Conservation (phyloP, 2,113 vertebrate genomes). For the Oncorhynchus masou region DNA sequence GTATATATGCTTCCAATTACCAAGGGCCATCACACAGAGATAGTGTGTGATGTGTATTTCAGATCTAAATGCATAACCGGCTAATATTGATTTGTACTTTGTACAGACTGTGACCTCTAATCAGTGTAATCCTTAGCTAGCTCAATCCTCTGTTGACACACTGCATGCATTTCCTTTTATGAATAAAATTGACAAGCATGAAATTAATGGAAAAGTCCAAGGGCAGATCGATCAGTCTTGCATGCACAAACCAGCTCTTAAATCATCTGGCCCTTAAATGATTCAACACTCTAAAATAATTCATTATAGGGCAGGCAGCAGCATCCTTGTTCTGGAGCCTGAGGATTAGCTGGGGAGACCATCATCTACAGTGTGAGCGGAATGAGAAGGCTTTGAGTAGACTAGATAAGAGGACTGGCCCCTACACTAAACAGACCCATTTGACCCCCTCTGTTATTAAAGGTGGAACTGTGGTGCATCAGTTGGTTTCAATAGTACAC, state of each 20-base stretch:
- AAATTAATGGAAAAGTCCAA: constrained; percentile 47
- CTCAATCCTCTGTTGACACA: constrained; percentile 32
- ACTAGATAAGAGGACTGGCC: background rate
- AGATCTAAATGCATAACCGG: constrained; percentile 10
- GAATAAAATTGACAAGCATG: constrained; percentile 40
- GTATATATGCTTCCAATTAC: constrained; percentile 9
- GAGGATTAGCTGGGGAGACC: constrained; percentile 3
- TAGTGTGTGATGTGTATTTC: background rate
- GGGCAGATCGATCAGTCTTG: constrained; percentile 40
- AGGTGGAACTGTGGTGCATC: background rate
- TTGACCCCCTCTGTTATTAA: background rate
- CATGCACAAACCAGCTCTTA: constrained; percentile 47
- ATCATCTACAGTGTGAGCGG: background rate
- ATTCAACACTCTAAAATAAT: constrained; percentile 40
- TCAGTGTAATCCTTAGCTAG: constrained; percentile 22
- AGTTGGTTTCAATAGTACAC: background rate
- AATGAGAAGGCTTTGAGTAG: background rate
- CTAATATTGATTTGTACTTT: constrained; percentile 42
- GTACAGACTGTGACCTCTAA: constrained; percentile 43
- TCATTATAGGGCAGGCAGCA: constrained; percentile 14
- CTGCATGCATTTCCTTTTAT: constrained; percentile 31
- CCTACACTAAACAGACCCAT: background rate
- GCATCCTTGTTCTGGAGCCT: constrained; percentile 27
- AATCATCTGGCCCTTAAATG: constrained; percentile 40
- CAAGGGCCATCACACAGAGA: background rate